Evolutionary conservation across 2,888 invertebrate species (phyloP), one percentile per base, ranked within the genome.

Genomic region (Noctua pronuba): DNA sequence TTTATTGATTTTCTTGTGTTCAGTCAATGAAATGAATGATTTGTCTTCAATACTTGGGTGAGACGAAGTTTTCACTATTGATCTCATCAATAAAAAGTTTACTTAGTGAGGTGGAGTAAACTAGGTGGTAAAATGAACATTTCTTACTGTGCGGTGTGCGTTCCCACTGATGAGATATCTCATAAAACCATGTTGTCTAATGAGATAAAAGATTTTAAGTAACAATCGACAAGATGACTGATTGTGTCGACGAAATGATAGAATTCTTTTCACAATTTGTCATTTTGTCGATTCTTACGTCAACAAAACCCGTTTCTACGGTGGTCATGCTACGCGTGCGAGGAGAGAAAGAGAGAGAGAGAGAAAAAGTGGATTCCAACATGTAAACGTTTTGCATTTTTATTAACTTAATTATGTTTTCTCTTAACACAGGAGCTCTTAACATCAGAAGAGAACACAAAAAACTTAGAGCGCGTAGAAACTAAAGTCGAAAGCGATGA

Each of bases 401-500:
- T 35, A 38, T 21, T 13, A 38, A 64, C 18, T 60, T 4, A 28
- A 38, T 64, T 38, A 35, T 35, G 24, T n/a, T 31, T n/a, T 46
- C 65, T 65, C 11, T 18, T 24, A 0, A 46, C n/a, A 67, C 78
- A 96, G 95, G 97, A 97, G 85, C 93, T 97, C 3, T 96, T 94
- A 52, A 97, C 97, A 92, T 95, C 94, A 38, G 94, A 96, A 93
- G 94, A 97, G 91, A 94, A 97, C 93, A 93, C 96, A 84, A 92
- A 97, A 93, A 90, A 96, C 90, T 88, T 97, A 80, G 92, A 96
- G 92, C 92, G 97, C 79, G 93, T 97, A 85, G 92, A 96, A 93
- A 92, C 97, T 71, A 95, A 97, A 95, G 94, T 96, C 78, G 97
- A 97, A 92, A 94, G 97, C 83, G 96, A 96, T 75, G 96, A 96